Evolutionary conservation across 1,140 invertebrate genomes (phyloP).

Genomic region (Babylonia areolata): DNA sequence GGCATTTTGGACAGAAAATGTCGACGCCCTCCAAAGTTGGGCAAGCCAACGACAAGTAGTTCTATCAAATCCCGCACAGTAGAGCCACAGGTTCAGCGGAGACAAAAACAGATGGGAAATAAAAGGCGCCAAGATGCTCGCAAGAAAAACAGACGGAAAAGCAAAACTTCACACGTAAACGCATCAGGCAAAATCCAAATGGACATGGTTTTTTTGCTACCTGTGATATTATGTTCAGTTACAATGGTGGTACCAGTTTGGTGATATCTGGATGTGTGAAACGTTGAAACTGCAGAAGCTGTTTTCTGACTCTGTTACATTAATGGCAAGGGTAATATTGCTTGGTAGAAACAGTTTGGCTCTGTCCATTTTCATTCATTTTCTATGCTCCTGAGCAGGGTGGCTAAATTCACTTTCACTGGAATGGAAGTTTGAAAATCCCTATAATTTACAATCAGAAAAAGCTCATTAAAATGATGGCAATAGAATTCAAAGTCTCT

Average conservation of each 20-base stretch:
- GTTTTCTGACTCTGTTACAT: too few species aligned
- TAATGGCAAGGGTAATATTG: too few species aligned
- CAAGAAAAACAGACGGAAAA: constrained; percentile 14
- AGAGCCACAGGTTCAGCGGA: neutral
- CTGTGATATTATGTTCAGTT: neutral
- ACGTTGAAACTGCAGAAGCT: too few species aligned
- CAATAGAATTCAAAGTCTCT: too few species aligned
- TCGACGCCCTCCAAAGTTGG: neutral
- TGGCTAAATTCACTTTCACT: too few species aligned
- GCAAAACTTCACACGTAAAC: neutral
- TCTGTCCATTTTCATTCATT: too few species aligned
- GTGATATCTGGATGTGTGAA: too few species aligned
- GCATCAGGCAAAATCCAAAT: neutral
- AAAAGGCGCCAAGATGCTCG: neutral
- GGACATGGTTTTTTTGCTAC: neutral
- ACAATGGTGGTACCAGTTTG: neutral
- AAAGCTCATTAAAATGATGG: too few species aligned
- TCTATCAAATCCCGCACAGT: neutral
- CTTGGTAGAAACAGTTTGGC: too few species aligned
- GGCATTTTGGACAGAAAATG: constrained; percentile 26
- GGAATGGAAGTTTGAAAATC: too few species aligned
- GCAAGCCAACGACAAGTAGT: neutral
- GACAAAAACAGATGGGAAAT: constrained; percentile 7
- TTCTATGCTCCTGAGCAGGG: too few species aligned
- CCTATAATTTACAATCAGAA: too few species aligned